Percentiles rank a stretch among this genome's conserved stretches.
Evolutionary conservation across 2,113 vertebrate genomes (phyloP).

Genomic region (Larimichthys crocea): DNA sequence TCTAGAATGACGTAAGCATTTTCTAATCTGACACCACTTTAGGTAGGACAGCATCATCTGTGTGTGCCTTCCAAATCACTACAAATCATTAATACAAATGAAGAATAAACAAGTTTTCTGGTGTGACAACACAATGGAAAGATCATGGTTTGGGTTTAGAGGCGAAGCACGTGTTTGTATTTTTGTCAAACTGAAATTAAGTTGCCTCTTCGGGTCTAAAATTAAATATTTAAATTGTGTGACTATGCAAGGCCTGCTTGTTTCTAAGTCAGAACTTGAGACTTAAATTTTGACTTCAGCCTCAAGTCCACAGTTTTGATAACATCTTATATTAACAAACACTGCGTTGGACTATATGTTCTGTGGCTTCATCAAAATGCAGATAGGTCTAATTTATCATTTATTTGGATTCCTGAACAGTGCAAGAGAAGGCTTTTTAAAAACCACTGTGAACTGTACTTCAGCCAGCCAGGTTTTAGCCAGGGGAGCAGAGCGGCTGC

Average conservation of each 20-base stretch:
- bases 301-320: background rate
- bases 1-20: background rate
- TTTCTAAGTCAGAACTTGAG: background rate
- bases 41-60: background rate
- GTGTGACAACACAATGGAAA: background rate
- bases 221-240: background rate
- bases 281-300: background rate
- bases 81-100: no score
- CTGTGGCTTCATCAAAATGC: conserved; percentile 19
- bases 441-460: conserved; percentile 39
- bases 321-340: conserved; percentile 5
- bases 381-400: background rate
- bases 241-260: background rate
- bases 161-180: no score
- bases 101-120: background rate
- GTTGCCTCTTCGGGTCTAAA: no score
- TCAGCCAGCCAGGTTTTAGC: conserved; percentile 49
- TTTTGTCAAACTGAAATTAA: no score
- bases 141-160: background rate
- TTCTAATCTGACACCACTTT: background rate
- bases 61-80: background rate
- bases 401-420: conserved; percentile 41
- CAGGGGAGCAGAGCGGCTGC: conserved; percentile 43
- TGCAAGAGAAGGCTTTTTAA: conserved; percentile 39
- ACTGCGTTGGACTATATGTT: background rate